Evolutionary conservation across 2,797 vertebrate species (phyloP).

Genomic region (Graptemys geographica): DNA sequence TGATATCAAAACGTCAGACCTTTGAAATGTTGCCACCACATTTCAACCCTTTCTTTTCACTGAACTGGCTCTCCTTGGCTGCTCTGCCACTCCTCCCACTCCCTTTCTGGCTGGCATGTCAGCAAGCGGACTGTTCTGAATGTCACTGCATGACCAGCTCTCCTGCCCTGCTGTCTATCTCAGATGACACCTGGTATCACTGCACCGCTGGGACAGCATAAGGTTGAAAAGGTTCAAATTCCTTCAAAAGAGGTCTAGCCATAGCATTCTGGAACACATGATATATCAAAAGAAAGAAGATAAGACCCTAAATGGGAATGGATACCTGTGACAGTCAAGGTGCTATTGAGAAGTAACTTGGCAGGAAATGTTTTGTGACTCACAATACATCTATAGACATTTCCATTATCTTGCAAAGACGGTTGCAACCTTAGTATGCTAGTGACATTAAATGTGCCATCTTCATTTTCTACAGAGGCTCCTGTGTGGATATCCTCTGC

Average conservation of each 20-base stretch:
- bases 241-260: neutral
- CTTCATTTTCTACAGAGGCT: neutral
- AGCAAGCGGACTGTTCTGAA: neutral
- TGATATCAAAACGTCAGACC: neutral
- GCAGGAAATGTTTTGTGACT: neutral
- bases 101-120: neutral
- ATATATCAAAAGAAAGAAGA: neutral
- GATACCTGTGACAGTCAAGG: constrained; percentile 27
- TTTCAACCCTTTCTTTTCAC: neutral
- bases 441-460: constrained; percentile 48
- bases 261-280: no score
- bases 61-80: neutral
- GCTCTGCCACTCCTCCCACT: neutral
- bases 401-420: neutral
- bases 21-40: neutral
- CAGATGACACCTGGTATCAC: neutral
- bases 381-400: constrained; percentile 42
- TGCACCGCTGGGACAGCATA: neutral
- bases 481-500: neutral
- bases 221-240: neutral
- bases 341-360: neutral
- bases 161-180: neutral
- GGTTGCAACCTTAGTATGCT: constrained; percentile 37
- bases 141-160: neutral
- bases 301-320: neutral